phyloP scores from a whole-genome alignment of 2,113 vertebrate genomes.

The Daubentonia madagascariensis region DNA sequence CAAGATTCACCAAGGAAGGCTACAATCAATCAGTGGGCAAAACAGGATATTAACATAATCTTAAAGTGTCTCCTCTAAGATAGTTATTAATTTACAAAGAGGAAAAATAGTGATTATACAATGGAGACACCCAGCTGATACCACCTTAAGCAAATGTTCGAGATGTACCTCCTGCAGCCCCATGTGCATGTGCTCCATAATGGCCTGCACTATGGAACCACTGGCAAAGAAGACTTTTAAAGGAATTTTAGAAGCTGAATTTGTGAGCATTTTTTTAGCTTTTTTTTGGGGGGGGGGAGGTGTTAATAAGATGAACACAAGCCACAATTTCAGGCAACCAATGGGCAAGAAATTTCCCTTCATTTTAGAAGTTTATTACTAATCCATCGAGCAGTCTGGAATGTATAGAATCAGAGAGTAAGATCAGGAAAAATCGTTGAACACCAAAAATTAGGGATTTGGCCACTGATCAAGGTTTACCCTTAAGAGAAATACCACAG shows the following conservation, averaged over 20 bases:
- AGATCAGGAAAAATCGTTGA: constrained; percentile 60
- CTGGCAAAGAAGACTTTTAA: no score
- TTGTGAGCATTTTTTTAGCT: no score
- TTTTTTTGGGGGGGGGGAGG: no score
- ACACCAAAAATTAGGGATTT: constrained; percentile 47
- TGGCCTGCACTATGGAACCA: no score
- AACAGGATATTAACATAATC: not conserved
- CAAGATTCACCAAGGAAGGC: not conserved
- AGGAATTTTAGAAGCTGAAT: no score
- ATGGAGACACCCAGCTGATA: not conserved
- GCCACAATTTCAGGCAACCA: no score
- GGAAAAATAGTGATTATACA: not conserved
- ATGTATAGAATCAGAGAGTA: constrained; percentile 83
- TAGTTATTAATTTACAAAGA: not conserved
- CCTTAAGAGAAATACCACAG: not conserved
- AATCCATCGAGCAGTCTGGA: constrained; percentile 91
- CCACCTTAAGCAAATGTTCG: not conserved
- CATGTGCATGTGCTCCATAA: no score
- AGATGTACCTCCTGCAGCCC: no score
- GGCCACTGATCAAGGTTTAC: not conserved
- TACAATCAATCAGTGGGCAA: not conserved
- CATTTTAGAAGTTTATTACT: constrained; percentile 87
- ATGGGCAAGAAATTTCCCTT: not conserved
- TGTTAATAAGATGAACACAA: no score
- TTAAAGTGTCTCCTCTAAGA: not conserved